Evolutionary conservation across 2,113 vertebrate species (phyloP).

Genomic region (human): GRCh38 chr1:8196001-8196500

Average conservation of each 20-base stretch:
- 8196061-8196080: no score
- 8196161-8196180: fast-evolving
- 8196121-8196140: neutral
- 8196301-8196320: fast-evolving
- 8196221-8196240: neutral
- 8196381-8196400: neutral
- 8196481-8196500: neutral
- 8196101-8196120: neutral
- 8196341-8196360: no score
- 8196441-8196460: neutral
- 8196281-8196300: neutral
- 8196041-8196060: no score
- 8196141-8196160: no score
- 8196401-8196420: neutral
- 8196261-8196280: fast-evolving
- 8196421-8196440: neutral
- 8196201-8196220: fast-evolving
- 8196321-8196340: fast-evolving
- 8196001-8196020: no score
- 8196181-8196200: neutral
- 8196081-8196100: no score
- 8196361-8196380: neutral
- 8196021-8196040: no score
- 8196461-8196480: no score
- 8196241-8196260: no score